These are phyloP conservation scores for Siniperca knerii DNA, from an alignment of 2,113 vertebrate species.

Conservation along the genomic window DNA sequence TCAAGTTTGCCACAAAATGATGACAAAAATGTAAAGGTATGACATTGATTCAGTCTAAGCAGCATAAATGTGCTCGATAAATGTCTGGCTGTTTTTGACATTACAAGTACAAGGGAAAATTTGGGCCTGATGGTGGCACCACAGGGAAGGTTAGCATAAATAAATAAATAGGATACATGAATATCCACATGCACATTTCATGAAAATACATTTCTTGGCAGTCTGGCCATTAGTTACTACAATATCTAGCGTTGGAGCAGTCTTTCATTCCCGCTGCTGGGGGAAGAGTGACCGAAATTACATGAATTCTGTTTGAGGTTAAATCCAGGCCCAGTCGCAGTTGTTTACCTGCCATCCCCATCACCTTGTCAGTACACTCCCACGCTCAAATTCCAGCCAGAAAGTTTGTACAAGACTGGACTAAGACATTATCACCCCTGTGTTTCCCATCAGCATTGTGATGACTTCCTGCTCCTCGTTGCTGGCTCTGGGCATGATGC, in stretches of 20 bases:
- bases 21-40: not conserved
- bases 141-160: too few species aligned
- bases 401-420: not conserved
- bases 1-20: not conserved
- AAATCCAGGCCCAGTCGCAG: not conserved
- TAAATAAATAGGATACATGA: too few species aligned
- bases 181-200: too few species aligned
- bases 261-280: too few species aligned
- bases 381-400: too few species aligned
- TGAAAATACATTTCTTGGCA: too few species aligned
- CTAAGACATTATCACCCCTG: not conserved
- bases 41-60: not conserved
- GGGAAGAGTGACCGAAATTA: too few species aligned
- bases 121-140: not conserved
- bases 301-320: not conserved
- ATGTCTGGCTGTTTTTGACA: not conserved
- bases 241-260: too few species aligned
- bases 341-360: not conserved
- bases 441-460: conserved; percentile 81
- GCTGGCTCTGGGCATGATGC: conserved; percentile 88
- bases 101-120: not conserved
- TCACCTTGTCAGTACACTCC: too few species aligned
- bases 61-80: not conserved
- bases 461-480: conserved; percentile 88
- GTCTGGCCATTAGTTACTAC: too few species aligned